A percentile compares a stretch with the other conserved stretches of the same genome.
Conservation (phyloP, 2,113 vertebrate species). For the Hyaena hyaena region DNA sequence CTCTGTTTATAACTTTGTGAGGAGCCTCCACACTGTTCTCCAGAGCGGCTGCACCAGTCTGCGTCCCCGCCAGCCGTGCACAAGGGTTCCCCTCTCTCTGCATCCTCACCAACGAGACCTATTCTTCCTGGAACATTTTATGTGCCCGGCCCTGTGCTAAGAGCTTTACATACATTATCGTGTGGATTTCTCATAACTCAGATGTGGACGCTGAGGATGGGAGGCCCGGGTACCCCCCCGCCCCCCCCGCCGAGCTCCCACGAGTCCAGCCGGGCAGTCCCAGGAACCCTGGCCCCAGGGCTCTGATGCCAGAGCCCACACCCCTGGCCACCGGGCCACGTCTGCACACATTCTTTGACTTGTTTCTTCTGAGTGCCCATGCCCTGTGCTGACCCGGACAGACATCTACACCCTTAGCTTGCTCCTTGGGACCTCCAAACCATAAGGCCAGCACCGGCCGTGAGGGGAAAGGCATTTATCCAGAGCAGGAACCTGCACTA, state of each 20-base stretch:
- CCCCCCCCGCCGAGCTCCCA: neutral
- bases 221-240: too few relatives aligned
- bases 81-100: neutral
- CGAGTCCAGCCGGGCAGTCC: too few relatives aligned
- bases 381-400: neutral
- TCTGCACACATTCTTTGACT: neutral
- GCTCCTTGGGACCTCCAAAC: neutral
- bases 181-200: neutral
- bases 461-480: neutral
- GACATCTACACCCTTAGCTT: neutral
- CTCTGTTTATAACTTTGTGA: neutral
- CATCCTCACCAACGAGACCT: neutral
- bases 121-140: neutral
- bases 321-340: too few relatives aligned
- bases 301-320: neutral
- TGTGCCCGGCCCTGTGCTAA: neutral
- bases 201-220: neutral
- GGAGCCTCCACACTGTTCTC: neutral
- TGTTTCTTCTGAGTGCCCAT: neutral
- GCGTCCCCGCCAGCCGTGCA: accelerated
- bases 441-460: accelerated
- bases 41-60: neutral
- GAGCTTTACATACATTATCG: neutral
- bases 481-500: neutral
- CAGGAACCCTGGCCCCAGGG: neutral